Evolutionary conservation across 2,113 vertebrate genomes (phyloP).

Genomic region (Nothocercus nigrocapillus): DNA sequence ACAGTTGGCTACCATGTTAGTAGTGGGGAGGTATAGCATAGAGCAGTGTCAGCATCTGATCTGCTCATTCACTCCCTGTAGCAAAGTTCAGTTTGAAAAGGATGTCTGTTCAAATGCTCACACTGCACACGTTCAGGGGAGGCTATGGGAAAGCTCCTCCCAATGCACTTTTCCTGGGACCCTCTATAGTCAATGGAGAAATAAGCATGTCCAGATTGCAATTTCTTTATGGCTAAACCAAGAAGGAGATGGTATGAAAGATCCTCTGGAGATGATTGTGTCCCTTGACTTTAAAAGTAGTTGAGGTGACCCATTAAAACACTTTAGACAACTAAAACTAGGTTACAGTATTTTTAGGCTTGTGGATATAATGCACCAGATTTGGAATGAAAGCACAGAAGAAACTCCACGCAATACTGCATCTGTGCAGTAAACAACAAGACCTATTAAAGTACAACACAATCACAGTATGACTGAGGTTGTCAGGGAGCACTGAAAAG

Average conservation of each 20-base stretch:
- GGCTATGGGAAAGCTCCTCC: neutral
- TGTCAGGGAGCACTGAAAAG: neutral
- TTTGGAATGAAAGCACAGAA: neutral
- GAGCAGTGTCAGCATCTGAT: neutral
- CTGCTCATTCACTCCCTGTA: neutral
- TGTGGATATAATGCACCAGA: neutral
- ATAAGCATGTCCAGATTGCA: neutral
- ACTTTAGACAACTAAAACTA: neutral
- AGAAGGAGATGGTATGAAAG: neutral
- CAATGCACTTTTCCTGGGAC: neutral
- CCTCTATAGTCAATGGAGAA: neutral
- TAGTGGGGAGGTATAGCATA: neutral
- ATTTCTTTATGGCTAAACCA: neutral
- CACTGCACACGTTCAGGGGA: rapidly evolving
- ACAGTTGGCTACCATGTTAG: neutral
- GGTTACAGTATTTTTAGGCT: neutral
- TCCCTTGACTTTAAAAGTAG: neutral
- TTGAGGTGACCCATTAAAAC: neutral
- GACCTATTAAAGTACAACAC: neutral
- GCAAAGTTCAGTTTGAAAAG: neutral
- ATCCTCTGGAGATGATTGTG: neutral
- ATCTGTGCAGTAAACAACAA: neutral
- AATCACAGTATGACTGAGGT: neutral
- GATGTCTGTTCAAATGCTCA: neutral
- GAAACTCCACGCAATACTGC: neutral